Evolutionary conservation across 2,113 vertebrate species (phyloP).

Genomic region (Eretmochelys imbricata): DNA sequence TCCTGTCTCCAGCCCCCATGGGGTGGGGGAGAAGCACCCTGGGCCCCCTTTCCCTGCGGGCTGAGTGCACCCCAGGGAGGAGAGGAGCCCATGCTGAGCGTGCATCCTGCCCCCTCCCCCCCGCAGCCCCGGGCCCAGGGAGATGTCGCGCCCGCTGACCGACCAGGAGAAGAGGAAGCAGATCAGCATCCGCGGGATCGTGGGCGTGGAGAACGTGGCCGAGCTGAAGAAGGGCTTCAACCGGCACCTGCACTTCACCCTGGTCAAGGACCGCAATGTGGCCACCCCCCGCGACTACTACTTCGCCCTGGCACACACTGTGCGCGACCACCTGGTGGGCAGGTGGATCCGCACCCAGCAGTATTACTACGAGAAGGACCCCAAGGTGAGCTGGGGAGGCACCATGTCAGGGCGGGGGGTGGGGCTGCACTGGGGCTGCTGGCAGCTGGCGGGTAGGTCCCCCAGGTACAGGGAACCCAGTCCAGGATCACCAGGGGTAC

Average conservation of each 20-base stretch:
- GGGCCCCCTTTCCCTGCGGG: too few relatives aligned
- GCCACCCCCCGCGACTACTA: conserved; percentile 92
- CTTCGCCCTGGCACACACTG: conserved; percentile 92
- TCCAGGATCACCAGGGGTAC: not conserved
- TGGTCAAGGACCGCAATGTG: conserved; percentile 95
- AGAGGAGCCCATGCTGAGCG: not conserved
- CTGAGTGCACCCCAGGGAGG: not conserved
- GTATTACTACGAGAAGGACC: conserved; percentile 91
- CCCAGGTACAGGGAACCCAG: not conserved
- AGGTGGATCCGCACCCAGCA: conserved; percentile 96
- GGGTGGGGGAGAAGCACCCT: not conserved
- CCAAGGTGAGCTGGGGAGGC: conserved; percentile 83
- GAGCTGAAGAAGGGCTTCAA: conserved; percentile 94
- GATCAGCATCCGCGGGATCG: conserved; percentile 94
- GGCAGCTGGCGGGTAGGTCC: too few relatives aligned
- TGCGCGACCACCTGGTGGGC: conserved; percentile 94
- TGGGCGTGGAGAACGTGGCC: conserved; percentile 89
- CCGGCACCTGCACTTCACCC: conserved; percentile 93
- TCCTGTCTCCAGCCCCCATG: not conserved
- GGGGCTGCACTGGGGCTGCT: too few relatives aligned
- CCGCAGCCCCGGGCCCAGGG: not conserved
- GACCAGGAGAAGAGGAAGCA: conserved; percentile 94
- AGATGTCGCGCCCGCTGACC: conserved; percentile 89
- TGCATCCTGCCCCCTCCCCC: not conserved
- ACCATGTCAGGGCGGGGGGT: rapidly evolving